Evolutionary conservation across 2,888 invertebrate genomes (phyloP).

Genomic region (Sarcophaga variegata): DNA sequence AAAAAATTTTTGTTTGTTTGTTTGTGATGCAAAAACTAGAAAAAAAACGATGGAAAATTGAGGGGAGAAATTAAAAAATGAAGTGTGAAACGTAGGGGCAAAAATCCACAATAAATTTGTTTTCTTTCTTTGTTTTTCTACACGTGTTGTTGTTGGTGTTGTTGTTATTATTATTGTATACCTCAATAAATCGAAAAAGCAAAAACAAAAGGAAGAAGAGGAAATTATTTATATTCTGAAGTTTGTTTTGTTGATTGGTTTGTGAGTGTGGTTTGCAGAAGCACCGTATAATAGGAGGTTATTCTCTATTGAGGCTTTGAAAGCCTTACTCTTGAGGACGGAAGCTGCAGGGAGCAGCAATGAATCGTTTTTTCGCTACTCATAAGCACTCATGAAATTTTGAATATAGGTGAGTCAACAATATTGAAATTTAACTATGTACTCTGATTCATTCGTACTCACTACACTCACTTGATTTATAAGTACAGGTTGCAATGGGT

Average conservation of each 20-base stretch:
- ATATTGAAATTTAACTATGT: no score
- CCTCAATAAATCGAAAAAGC: conserved; percentile 53
- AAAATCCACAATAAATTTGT: conserved; percentile 14
- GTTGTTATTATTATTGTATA: neutral
- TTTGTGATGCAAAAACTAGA: conserved; percentile 41
- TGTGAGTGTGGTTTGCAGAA: conserved; percentile 28
- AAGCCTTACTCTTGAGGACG: neutral
- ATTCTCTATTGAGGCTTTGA: neutral
- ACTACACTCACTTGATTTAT: no score
- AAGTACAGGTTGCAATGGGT: no score
- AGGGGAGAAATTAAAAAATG: neutral
- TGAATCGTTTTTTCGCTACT: no score
- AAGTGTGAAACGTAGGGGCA: conserved; percentile 5
- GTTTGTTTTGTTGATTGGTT: conserved; percentile 53
- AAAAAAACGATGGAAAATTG: neutral
- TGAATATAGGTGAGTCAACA: no score
- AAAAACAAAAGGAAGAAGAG: neutral
- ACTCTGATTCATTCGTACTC: no score
- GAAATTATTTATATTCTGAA: conserved; percentile 49
- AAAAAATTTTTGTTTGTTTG: neutral
- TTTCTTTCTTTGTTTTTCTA: neutral
- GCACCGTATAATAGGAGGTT: neutral
- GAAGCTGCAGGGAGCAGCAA: no score
- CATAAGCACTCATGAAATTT: no score
- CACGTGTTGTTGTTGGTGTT: neutral